These are phyloP conservation scores for Columba janthina DNA, from an alignment of 2,113 vertebrate genomes.

Conservation along the genomic window DNA sequence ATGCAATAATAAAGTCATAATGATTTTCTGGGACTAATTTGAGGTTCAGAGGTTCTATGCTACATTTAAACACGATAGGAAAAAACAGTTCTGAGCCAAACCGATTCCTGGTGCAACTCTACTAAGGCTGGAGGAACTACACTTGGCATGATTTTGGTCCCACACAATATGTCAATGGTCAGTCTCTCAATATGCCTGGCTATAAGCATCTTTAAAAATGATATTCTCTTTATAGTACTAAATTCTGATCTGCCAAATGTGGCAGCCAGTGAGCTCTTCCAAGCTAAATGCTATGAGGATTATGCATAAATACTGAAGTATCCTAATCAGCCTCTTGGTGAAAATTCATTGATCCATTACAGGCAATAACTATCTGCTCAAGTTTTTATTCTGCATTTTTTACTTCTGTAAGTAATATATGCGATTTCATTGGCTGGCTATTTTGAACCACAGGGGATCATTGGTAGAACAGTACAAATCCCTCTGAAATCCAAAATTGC, in stretches of 20 bases:
- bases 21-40: neutral
- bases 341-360: constrained; percentile 42
- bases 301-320: constrained; percentile 25
- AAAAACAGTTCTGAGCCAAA: neutral
- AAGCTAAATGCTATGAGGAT: neutral
- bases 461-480: constrained; percentile 36
- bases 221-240: neutral
- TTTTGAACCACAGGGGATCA: constrained; percentile 35
- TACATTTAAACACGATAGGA: neutral
- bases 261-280: neutral
- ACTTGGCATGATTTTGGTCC: neutral
- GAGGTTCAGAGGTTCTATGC: neutral
- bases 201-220: neutral
- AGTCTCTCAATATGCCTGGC: neutral
- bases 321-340: constrained; percentile 26
- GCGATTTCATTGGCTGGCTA: constrained; percentile 22
- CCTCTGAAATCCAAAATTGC: constrained; percentile 51
- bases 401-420: constrained; percentile 26
- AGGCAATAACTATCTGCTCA: constrained; percentile 34
- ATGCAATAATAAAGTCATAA: neutral
- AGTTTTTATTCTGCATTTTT: constrained; percentile 48
- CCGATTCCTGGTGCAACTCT: neutral
- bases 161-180: neutral
- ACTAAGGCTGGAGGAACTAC: neutral
- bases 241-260: constrained; percentile 32